Base-by-base conservation (phyloP, 2,113 vertebrate genomes). In the Periophthalmus modestus region DNA sequence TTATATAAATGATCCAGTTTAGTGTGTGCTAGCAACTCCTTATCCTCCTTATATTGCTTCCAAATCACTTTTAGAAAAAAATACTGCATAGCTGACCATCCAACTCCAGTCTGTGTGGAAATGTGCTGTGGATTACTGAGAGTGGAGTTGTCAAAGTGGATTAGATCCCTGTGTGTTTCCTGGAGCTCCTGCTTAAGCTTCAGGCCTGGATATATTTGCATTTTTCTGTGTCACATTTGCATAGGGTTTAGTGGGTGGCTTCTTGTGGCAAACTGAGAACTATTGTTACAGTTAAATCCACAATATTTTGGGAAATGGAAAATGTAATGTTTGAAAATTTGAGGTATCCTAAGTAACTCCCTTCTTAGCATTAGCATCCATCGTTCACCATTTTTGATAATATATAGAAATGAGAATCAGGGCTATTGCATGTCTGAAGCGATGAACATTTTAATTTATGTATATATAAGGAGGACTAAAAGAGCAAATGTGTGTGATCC, bases 91-190 rank as follows among this genome's bases (percentile, higher is more conserved):
- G 33, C 28, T 61, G 58, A 36, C 61, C 61, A 63, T 16, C 16
- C 36, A 34, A 36, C 33, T 6, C 33, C 28, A 19, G 28, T 36
- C 16, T 36, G 18, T 34, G 61, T 19, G 33, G 24, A 63, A 63
- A 63, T 9, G 13, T 2, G 6, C 46, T 59, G 73, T 52, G 46
- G 43, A 46, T 57, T 11, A 66, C 59, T 48, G 47, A 23, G 52
- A 72, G 43, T 36, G 2, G 2, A 48, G 21, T 57, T 68, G 74
- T 54, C 69, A 46, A 14, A 47, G 36, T 34, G 55, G 57, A 81
- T 81, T 77, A 67, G 63, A 72, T 47, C 33, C 21, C 72, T 58
- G 34, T 75, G 39, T 48, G 71, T 63, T 52, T 39, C 15, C 47
- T n/a, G 57, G 3, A 11, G 28, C 72, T 7, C 73, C 23, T 61